These are phyloP conservation scores for Dreissena polymorpha DNA, from an alignment of 1,140 invertebrate species.

Conservation along the genomic window DNA sequence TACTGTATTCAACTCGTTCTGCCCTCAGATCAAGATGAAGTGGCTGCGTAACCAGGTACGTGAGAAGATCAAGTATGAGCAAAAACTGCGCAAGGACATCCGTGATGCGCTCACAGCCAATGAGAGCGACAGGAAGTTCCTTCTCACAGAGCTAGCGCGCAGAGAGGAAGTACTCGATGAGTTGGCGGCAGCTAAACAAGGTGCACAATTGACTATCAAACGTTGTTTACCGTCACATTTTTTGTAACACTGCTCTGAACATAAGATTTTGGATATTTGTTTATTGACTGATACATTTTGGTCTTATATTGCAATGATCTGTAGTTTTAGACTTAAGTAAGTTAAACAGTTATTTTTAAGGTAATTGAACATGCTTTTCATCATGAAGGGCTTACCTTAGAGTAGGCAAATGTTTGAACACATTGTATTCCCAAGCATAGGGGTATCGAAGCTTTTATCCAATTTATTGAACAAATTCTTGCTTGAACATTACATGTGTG, in stretches of 20 bases:
- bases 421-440: no score
- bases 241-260: neutral
- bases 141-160: conserved; percentile 69
- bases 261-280: neutral
- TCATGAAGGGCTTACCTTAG: no score
- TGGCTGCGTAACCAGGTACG: conserved; percentile 71
- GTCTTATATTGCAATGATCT: neutral
- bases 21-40: conserved; percentile 72
- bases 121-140: conserved; percentile 71
- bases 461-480: no score
- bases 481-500: no score
- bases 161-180: conserved; percentile 74
- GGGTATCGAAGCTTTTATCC: no score
- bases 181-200: conserved; percentile 70
- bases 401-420: no score
- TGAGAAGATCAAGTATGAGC: conserved; percentile 66
- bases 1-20: no score
- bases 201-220: conserved; percentile 34
- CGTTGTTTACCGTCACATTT: neutral
- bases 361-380: no score
- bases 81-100: conserved; percentile 69
- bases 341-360: neutral
- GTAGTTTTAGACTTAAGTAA: no score
- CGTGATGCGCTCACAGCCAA: conserved; percentile 68
- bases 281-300: neutral